A percentile compares a stretch with the other conserved stretches of the same genome.
These are phyloP conservation scores for Epinephelus awoara DNA, from an alignment of 2,797 vertebrate species.

Conservation along the genomic window DNA sequence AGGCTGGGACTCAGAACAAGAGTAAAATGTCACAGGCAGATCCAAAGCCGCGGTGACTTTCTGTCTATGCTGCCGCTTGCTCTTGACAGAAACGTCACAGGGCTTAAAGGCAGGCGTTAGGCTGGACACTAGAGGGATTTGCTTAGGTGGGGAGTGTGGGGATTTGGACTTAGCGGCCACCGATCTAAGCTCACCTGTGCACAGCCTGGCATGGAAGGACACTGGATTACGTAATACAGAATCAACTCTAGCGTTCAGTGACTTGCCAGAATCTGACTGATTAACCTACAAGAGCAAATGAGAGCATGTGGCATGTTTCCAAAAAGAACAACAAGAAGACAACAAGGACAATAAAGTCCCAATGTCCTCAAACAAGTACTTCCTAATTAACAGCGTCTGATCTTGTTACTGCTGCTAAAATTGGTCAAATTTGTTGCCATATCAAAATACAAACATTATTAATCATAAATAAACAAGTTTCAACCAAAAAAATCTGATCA, in stretches of 20 bases:
- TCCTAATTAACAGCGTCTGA: too few species aligned
- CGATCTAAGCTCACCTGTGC: conserved; percentile 77
- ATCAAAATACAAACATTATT: too few species aligned
- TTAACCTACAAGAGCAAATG: conserved; percentile 48
- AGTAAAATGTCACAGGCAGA: conserved; percentile 20
- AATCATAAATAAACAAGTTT: too few species aligned
- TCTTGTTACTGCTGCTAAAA: too few species aligned
- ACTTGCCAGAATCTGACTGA: conserved; percentile 50
- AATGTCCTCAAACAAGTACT: too few species aligned
- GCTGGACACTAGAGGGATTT: conserved; percentile 72
- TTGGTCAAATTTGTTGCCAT: too few species aligned
- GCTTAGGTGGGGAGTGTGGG: conserved; percentile 63
- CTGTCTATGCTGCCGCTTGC: conserved; percentile 7
- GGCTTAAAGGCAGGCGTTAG: conserved; percentile 68
- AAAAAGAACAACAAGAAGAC: not conserved
- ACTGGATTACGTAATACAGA: conserved; percentile 58
- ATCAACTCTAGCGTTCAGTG: conserved; percentile 35
- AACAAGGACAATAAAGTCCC: too few species aligned
- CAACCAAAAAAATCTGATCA: too few species aligned
- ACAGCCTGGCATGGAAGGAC: conserved; percentile 36
- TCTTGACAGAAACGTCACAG: conserved; percentile 46
- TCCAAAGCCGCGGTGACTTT: conserved; percentile 36
- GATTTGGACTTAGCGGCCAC: conserved; percentile 77
- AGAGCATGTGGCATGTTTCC: conserved; percentile 7
- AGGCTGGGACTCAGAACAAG: conserved; percentile 8